Base-by-base conservation (phyloP, 2,888 invertebrate genomes). In the Ptychoptera contaminata region DNA sequence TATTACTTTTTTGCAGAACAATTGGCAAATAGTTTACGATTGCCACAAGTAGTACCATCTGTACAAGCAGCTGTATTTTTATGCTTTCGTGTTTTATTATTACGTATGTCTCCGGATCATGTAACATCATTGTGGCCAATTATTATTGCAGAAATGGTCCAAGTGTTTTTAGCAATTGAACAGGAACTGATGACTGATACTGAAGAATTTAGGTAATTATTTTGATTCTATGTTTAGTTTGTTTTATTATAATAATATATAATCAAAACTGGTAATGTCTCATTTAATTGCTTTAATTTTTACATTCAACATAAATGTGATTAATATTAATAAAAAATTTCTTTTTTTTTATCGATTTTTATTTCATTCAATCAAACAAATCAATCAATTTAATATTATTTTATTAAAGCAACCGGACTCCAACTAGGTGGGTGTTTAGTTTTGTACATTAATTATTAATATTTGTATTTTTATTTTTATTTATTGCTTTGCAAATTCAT, bases 91-190 rank as follows among this genome's bases (percentile, higher is more conserved):
- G 90, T 91, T 4, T 69, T 92, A 40, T 67, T 92, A 37, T 64
- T 91, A 48, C 71, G 90, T 51, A 83, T 91, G 76, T 84, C 87
- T 2, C 80, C 85, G 0, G 76, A 82, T 52, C 82, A 86, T 56
- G 78, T 92, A 8, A 84, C 85, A 11, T 86, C 87, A 1, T 68
- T 92, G 44, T 92, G 92, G 92, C 91, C 91, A 8, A 82, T 84
- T 41, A 85, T 92, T 55, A 83, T 92, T 52, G 85, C 86, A 41
- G 91, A 92, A 71, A 76, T 91, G 74, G 82, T 88, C 46, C 86
- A 88, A 66, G 86, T 88, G 1, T 81, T 90, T 56, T 65, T 87
- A 44, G 82, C 85, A 56, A 82, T 90, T 55, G 90, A 91, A 59
- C 83, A 86, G 58, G 86, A 88, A 58, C 64, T 90, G 40, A 75